phyloP scores from a whole-genome alignment of 2,888 invertebrate species.

The Pyrgus malvae region DNA sequence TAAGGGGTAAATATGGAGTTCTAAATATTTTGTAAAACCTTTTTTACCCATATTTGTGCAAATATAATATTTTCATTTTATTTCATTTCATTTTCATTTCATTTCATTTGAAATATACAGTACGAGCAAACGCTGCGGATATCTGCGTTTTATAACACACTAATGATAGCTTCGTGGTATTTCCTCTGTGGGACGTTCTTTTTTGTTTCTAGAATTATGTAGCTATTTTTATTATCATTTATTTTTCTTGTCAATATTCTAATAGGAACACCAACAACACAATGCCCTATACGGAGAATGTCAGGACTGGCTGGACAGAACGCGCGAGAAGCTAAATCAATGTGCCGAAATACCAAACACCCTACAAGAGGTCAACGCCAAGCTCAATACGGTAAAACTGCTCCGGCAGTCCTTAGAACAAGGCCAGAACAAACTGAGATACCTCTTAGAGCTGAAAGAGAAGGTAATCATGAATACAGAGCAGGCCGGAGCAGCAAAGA shows the following conservation, averaged over 20 bases:
- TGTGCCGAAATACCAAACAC: conserved; percentile 91
- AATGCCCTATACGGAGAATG: conserved; percentile 96
- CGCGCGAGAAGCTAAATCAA: conserved; percentile 91
- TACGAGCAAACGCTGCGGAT: no score
- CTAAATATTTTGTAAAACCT: no score
- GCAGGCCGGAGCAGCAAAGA: conserved; percentile 92
- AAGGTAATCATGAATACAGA: conserved; percentile 96
- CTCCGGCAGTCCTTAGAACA: conserved; percentile 95
- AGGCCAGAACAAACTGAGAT: conserved; percentile 86
- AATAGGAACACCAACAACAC: conserved; percentile 95
- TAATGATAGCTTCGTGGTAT: no score
- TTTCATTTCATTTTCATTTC: no score
- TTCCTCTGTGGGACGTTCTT: no score
- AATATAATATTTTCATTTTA: no score
- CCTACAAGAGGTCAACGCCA: conserved; percentile 91
- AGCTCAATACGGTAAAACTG: conserved; percentile 92
- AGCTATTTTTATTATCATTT: no score
- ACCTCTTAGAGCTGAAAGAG: conserved; percentile 94
- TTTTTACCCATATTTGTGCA: no score
- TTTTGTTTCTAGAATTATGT: no score
- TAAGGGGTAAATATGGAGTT: no score
- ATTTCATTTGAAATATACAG: no score
- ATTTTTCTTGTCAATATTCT: neutral
- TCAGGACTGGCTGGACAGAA: conserved; percentile 95
- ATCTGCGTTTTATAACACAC: no score